These are phyloP conservation scores for Diploscapter pachys DNA, from an alignment of 1,140 invertebrate genomes.

Conservation along the genomic window DNA sequence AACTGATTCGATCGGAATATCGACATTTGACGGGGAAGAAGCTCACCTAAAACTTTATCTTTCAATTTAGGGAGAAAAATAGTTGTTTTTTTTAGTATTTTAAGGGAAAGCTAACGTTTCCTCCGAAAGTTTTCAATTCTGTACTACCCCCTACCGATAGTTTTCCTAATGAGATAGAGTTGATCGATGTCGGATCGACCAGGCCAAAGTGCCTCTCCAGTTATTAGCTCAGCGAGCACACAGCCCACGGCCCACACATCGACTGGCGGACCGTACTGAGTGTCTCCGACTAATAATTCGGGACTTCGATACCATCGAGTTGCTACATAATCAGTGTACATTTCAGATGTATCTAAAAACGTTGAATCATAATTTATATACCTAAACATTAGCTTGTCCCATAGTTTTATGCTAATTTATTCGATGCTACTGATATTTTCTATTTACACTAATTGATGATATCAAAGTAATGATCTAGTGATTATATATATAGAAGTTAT, in stretches of 20 bases:
- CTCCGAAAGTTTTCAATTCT: no score
- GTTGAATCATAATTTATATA: not conserved
- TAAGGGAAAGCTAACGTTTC: not conserved
- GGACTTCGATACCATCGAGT: slow-evolving; percentile 94
- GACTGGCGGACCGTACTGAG: slow-evolving; percentile 90
- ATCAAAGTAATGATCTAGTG: no score
- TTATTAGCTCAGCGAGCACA: slow-evolving; percentile 89
- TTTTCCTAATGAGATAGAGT: slow-evolving; percentile 87
- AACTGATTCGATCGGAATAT: slow-evolving; percentile 94
- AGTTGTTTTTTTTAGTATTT: not conserved
- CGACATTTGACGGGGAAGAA: slow-evolving; percentile 85
- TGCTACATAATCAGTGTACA: slow-evolving; percentile 98
- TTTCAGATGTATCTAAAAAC: slow-evolving; percentile 76
- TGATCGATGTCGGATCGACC: slow-evolving; percentile 98
- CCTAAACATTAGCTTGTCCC: not conserved
- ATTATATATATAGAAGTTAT: no score
- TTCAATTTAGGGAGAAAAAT: not conserved
- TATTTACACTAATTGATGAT: no score
- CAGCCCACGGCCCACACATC: slow-evolving; percentile 90
- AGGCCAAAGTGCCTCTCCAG: slow-evolving; percentile 90
- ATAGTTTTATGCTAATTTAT: no score
- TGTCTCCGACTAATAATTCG: slow-evolving; percentile 92
- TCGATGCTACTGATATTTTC: no score
- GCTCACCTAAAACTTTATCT: slow-evolving; percentile 68
- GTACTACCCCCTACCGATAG: slow-evolving; percentile 64